A percentile compares a stretch with the other conserved stretches of the same genome.
Conservation (phyloP, 2,113 vertebrate genomes). For the Callipepla californica region DNA sequence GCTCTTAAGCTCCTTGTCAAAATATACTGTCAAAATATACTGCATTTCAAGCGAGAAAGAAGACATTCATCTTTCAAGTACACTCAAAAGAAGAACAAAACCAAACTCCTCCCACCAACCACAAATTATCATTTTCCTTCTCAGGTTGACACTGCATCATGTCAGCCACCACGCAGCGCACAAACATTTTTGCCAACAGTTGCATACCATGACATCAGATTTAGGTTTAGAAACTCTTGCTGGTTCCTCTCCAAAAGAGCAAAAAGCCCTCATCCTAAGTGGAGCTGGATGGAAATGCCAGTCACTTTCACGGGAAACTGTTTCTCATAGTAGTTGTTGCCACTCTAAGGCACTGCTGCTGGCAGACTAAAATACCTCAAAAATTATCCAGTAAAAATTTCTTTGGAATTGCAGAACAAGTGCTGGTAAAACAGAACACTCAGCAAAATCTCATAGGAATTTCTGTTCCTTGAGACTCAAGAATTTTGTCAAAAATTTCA, state of each 20-base stretch:
- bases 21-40: neutral
- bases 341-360: neutral
- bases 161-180: neutral
- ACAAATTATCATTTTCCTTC: neutral
- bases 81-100: neutral
- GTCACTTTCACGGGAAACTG: neutral
- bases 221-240: neutral
- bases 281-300: neutral
- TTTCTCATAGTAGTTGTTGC: neutral
- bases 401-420: neutral
- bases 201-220: accelerated
- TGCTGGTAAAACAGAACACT: neutral
- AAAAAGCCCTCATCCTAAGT: neutral
- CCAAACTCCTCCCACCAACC: neutral
- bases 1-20: slow-evolving; percentile 40
- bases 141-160: neutral
- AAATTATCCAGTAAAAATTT: neutral
- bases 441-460: neutral
- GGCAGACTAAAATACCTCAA: neutral
- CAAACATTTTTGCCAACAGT: neutral
- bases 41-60: neutral
- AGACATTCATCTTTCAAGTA: neutral
- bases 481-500: neutral
- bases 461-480: neutral
- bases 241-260: neutral